Evolutionary conservation across 2,888 invertebrate species (phyloP), one percentile per base, ranked within the genome.

Genomic region (Cyclophora albipunctata): DNA sequence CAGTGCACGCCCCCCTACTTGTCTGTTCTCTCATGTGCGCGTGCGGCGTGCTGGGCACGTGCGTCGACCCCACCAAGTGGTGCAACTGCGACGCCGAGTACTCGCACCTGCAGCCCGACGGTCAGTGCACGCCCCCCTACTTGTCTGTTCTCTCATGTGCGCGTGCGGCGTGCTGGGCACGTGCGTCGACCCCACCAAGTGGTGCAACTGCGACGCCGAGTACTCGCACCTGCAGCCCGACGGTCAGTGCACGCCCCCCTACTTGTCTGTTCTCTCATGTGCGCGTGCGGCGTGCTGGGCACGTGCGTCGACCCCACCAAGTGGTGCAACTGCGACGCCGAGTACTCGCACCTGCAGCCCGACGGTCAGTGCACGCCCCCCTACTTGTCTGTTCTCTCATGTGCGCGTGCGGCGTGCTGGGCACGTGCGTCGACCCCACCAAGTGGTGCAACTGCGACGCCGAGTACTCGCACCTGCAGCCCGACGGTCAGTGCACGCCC

Each of bases 361-460:
- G 64, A 71, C 44, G 80, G 81, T 81, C 20, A 46, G 53, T 43
- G 5, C 45, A 34, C 34, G 20, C 20, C 20, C 20, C 20, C 1
- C 20, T 20, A 20, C 20, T 20, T 20, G 20, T 20, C 20, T 20
- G 20, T 20, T 20, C 20, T 20, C 20, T 20, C 20, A 20, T 20
- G 20, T 20, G 20, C 20, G 20, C 20, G 20, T 20, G 20, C 20
- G 20, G 20, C 5, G 92, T 98, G 54, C 89, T 94, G 58, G 96
- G 96, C 34, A 92, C 92, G 63, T 98, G 98, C 69, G 82, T 90
- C 3, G 96, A 96, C 81, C 92, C 92, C 45, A 93, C 93, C 45
- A 96, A 96, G 82, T 97, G 97, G 94, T 99, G 98, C 80, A 98
- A 98, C 84, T 99, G 99, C 74, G 98, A 99, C 81, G 91, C 95